phyloP scores from a whole-genome alignment of 2,797 vertebrate species.

The Sphenopsis melanotis region DNA sequence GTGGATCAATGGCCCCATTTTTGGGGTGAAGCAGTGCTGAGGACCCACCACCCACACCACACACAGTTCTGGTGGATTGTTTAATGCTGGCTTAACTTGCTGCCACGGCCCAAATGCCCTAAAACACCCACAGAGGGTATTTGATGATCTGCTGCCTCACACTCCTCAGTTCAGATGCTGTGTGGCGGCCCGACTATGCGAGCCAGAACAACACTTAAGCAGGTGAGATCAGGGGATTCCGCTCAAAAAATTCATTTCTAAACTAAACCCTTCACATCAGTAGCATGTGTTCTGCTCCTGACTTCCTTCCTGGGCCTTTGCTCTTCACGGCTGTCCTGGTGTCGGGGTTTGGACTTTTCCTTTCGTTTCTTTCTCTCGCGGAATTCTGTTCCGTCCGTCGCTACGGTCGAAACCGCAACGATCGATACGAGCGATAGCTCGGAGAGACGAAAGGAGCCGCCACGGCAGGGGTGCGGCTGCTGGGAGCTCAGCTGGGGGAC shows the following conservation, averaged over 20 bases:
- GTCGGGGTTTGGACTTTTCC: background rate
- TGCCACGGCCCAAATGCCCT: background rate
- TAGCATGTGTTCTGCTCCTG: background rate
- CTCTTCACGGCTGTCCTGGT: background rate
- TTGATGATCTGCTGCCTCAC: background rate
- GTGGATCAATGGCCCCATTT: background rate
- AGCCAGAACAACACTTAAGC: background rate
- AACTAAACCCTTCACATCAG: background rate
- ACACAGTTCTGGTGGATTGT: background rate
- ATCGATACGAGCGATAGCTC: too few species aligned
- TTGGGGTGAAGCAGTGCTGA: background rate
- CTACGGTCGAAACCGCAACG: background rate
- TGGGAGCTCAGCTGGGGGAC: too few species aligned
- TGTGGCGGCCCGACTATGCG: rapidly evolving
- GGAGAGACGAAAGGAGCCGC: background rate
- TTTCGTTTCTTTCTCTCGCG: too few species aligned
- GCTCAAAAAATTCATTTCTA: background rate
- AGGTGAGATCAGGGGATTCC: background rate
- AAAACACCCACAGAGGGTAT: background rate
- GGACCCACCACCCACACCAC: background rate
- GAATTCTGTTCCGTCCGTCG: too few species aligned
- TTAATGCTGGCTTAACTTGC: background rate
- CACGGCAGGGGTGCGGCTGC: background rate
- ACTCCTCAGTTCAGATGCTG: background rate
- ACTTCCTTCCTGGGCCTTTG: background rate